A percentile compares a stretch with the other conserved stretches of the same genome.
Conservation (phyloP, 53 echinoderm and acorn worm genomes). For the Hippasteria phrygiana region DNA sequence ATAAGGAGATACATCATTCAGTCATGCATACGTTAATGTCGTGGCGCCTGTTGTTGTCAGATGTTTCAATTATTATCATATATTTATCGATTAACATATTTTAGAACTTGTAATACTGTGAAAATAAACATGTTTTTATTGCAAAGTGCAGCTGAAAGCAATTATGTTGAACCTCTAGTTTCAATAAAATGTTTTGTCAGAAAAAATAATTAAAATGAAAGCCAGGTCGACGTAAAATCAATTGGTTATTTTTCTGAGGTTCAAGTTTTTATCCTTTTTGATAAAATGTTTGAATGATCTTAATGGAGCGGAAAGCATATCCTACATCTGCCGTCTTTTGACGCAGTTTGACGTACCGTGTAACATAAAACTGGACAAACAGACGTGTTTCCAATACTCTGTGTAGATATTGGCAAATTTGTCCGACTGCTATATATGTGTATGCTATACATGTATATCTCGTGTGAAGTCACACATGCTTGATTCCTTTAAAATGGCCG, state of each 20-base stretch:
- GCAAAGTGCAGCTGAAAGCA: background rate
- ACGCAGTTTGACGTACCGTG: slow-evolving; percentile 3
- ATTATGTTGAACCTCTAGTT: no score
- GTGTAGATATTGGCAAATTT: background rate
- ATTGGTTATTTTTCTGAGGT: background rate
- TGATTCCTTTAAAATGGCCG: background rate
- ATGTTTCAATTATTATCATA: no score
- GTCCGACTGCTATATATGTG: background rate
- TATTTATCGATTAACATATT: no score
- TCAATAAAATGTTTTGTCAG: background rate
- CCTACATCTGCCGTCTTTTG: slow-evolving; percentile 15
- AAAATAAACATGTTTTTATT: background rate
- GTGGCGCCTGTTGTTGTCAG: no score
- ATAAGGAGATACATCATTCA: no score
- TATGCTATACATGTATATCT: background rate
- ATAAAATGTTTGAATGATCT: background rate
- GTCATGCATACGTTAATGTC: no score
- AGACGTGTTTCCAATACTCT: slow-evolving; percentile 5
- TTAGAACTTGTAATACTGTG: no score
- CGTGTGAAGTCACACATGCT: slow-evolving; percentile 19
- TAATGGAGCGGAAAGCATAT: background rate
- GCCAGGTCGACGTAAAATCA: background rate
- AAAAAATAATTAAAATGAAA: background rate
- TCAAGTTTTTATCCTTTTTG: background rate
- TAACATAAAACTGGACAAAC: slow-evolving; percentile 1